Base-by-base conservation (phyloP, 1,140 invertebrate genomes). In the Drosophila hydei region DNA sequence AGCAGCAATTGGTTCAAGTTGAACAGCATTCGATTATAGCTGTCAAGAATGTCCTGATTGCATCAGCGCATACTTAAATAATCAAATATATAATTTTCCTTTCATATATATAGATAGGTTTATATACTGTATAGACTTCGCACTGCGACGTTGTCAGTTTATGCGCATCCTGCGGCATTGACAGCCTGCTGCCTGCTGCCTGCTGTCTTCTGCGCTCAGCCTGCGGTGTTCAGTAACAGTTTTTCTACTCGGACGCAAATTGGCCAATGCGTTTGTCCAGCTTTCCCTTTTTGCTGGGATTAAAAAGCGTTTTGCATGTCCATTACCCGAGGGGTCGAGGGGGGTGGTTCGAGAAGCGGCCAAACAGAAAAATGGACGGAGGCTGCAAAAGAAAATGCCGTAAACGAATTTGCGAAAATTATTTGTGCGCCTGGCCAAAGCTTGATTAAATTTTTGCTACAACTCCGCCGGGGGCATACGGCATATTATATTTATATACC, bases 401-500 rank as follows among this genome's bases (percentile, higher is more conserved):
- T 87, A 84, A 87, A 77, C 79, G 81, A 84, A 84, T 84, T 84
- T 84, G 81, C 54, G 69, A 87, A 84, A 84, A 84, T 84, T 80
- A 80, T 87, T 85, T 79, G 75, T 69, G 61, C 75, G 42, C 63
- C 47, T 19, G 48, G 60, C 51, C 50, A 62, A 62, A 54, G 68
- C 77, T 80, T 84, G 80, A 84, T 84, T 84, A 84, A 84, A 84
- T 84, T 84, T 84, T 58, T 60, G 40, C 60, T 23, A 74, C 52
- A 61, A 67, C 58, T 80, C 80, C 80, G 56, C 64, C 61, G 77
- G 81, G 81, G 81, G 81, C 81, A 84, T 77, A 76, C 64, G 67
- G 25, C 68, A 68, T 51, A 73, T 87, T 85, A 84, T 87, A 77
- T 77, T 60, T 72, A 73, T 55, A 67, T 67, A 62, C 54, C 72